Percentiles rank a stretch among this genome's conserved stretches.
These are phyloP conservation scores for Nezara viridula DNA, from an alignment of 2,888 invertebrate genomes.

Conservation along the genomic window DNA sequence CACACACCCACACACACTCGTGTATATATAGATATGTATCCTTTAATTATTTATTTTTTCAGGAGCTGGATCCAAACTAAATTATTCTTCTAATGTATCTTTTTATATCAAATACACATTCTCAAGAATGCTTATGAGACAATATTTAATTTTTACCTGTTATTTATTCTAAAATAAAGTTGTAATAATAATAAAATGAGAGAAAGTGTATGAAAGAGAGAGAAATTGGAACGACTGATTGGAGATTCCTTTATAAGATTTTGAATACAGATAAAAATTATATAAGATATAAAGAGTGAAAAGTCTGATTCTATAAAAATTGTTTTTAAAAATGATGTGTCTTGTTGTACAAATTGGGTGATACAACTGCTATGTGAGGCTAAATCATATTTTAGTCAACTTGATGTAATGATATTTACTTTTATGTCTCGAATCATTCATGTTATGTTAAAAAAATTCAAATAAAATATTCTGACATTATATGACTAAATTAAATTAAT, in stretches of 20 bases:
- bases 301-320: constrained; percentile 45
- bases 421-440: background rate
- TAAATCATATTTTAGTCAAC: background rate
- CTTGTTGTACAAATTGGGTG: constrained; percentile 9
- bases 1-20: too few species aligned
- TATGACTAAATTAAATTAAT: background rate
- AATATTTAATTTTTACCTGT: constrained; percentile 47
- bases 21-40: background rate
- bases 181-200: constrained; percentile 23
- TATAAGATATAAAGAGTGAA: constrained; percentile 38
- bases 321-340: background rate
- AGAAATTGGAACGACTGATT: constrained; percentile 26
- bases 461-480: background rate
- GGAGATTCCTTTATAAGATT: constrained; percentile 28
- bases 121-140: constrained; percentile 54
- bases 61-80: constrained; percentile 57
- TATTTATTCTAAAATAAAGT: constrained; percentile 46
- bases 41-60: constrained; percentile 44
- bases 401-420: constrained; percentile 5
- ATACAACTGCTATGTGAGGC: constrained; percentile 22
- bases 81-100: constrained; percentile 22
- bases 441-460: background rate
- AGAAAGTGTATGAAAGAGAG: background rate
- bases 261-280: constrained; percentile 23
- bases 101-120: constrained; percentile 35